Evolutionary conservation across 2,888 invertebrate species (phyloP), one percentile per base, ranked within the genome.

Genomic region (Pardosa pseudoannulata): DNA sequence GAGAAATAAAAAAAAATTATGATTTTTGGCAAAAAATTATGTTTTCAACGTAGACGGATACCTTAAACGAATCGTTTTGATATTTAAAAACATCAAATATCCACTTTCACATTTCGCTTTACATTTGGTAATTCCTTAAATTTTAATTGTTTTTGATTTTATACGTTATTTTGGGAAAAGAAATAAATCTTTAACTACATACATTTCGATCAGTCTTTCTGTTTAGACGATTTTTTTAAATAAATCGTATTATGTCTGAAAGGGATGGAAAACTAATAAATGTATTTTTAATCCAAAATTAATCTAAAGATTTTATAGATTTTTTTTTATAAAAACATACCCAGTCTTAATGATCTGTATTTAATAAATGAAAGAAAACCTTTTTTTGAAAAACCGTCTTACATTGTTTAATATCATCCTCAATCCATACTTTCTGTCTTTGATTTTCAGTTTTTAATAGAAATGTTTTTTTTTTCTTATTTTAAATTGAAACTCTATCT

Each of bases 401-500:
- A 23, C 23, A 56, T 23, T 56, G 56, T 56, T 23, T 7, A n/a
- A n/a, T n/a, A n/a, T n/a, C 19, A 1, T 56, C 23, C 23, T 16
- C 16, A 56, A 56, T 56, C 56, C 56, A 56, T 56, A 19, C 23
- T 5, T 56, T 23, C 56, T 46, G 16, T 16, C 46, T 46, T 46
- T 16, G 46, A 6, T 46, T 56, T 56, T 56, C 56, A 23, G 3
- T 56, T 56, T 56, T 56, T 56, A 23, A 23, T 56, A 23, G 5
- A 23, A 23, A 56, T 23, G 2, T 56, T 56, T 23, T 11, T 56
- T 56, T 56, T 23, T 23, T 11, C 56, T 56, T 56, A 56, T 11
- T 56, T 56, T 56, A 56, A 56, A 56, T 56, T 56, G 56, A 56
- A 56, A 56, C 23, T 23, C 56, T 23, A 56, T 19, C n/a, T 56